Conservation (phyloP, 1,140 invertebrate genomes). For the Saccostrea glomerata region DNA sequence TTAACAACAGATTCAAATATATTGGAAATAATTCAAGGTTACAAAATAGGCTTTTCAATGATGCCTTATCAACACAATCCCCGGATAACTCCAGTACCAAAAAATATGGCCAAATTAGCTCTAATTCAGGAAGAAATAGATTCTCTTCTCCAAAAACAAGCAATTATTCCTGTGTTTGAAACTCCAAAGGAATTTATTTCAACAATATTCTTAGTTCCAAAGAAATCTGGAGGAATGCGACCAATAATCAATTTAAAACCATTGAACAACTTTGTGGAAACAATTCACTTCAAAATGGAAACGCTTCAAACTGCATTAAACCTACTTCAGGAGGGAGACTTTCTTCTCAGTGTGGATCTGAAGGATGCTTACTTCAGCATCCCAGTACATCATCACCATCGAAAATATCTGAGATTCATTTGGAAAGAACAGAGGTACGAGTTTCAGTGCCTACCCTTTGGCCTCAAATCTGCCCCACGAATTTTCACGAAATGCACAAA, state of each 20-base stretch:
- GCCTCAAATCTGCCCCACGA: slow-evolving; percentile 41
- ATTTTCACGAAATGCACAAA: slow-evolving; percentile 51
- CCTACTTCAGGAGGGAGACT: slow-evolving; percentile 39
- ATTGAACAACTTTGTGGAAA: slow-evolving; percentile 47
- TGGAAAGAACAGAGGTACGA: slow-evolving; percentile 28
- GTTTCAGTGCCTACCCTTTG: slow-evolving; percentile 47
- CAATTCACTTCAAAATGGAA: slow-evolving; percentile 54
- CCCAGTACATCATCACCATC: slow-evolving; percentile 27
- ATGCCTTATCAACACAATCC: slow-evolving; percentile 30
- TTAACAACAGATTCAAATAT: not conserved
- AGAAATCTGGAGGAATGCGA: slow-evolving; percentile 47
- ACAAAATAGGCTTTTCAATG: slow-evolving; percentile 30
- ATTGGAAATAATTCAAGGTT: slow-evolving; percentile 16
- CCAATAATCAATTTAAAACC: slow-evolving; percentile 52
- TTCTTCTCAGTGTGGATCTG: slow-evolving; percentile 45
- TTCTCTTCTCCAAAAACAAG: slow-evolving; percentile 44
- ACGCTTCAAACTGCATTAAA: slow-evolving; percentile 31
- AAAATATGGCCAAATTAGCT: not conserved
- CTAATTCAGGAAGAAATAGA: slow-evolving; percentile 38
- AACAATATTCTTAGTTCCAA: slow-evolving; percentile 47
- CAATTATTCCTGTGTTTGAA: not conserved
- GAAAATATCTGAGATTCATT: slow-evolving; percentile 45
- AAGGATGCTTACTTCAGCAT: slow-evolving; percentile 54
- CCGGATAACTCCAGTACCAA: not conserved
- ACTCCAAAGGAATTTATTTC: slow-evolving; percentile 34